These are phyloP conservation scores for Hemicordylus capensis DNA, from an alignment of 2,113 vertebrate genomes.

Conservation along the genomic window DNA sequence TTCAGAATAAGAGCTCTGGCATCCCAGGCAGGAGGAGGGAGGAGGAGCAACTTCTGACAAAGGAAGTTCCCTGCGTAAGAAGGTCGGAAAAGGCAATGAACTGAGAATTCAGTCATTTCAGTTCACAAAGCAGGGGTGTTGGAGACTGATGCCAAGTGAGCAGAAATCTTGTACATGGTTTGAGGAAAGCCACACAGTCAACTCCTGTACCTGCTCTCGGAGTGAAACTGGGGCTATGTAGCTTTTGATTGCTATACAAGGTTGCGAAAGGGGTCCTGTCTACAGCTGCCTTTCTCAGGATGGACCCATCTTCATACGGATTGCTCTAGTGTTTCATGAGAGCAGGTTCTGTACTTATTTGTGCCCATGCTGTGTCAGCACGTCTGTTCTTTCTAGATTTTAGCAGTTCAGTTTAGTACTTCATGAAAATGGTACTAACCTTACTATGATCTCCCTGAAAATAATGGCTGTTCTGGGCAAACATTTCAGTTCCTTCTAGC, in stretches of 20 bases:
- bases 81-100: neutral
- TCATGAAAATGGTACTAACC: neutral
- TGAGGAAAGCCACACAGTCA: neutral
- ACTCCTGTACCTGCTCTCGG: neutral
- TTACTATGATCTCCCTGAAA: neutral
- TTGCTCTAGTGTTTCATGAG: neutral
- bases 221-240: neutral
- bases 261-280: neutral
- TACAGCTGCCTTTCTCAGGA: neutral
- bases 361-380: no score
- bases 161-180: neutral
- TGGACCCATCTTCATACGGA: neutral
- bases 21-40: accelerated
- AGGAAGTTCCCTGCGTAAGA: neutral
- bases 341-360: neutral
- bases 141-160: neutral
- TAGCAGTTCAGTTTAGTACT: no score
- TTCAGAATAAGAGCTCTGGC: slow-evolving; percentile 60
- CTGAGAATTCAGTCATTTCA: neutral
- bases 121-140: neutral
- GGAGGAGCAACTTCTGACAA: neutral
- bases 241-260: neutral
- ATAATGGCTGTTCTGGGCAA: neutral
- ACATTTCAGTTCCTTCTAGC: neutral
- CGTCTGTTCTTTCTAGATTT: neutral